Base-by-base conservation (phyloP, 2,113 vertebrate species). In the Cairina moschata region DNA sequence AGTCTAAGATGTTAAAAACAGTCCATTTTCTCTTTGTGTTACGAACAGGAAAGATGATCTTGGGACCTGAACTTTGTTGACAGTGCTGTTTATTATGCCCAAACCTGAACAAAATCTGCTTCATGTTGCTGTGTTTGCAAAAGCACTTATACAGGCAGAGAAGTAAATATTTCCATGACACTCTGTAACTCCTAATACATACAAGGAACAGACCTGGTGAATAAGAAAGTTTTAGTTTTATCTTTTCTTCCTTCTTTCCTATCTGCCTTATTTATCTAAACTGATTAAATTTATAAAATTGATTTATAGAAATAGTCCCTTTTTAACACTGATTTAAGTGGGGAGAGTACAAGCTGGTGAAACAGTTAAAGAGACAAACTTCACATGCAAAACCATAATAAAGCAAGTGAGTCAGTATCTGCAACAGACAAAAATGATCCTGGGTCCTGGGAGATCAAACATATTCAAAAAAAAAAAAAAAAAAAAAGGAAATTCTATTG, bases 1-100 rank as follows among this genome's bases (percentile, higher is more conserved):
- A 65, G 21, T 52, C 29, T 14, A 50, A 59, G 36, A 42, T 12
- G 10, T 32, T 71, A 77, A 67, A 87, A 85, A 21, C 9, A 55
- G 36, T 2, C 4, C 34, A 6, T n/a, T 91, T 96, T 78, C 48
- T 76, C 23, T 88, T 36, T 34, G 10, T 1, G 7, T 85, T 83
- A 77, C 22, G 23, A 75, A 54, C 38, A 38, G 9, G 5, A 85
- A 85, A 77, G 38, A 67, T 75, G 48, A 84, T 66, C 28, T 63
- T 29, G 25, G 54, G 54, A 87, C 16, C n/a, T 83, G 67, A 89
- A 88, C 25, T 91, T 92, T 77, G 79, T 91, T 95, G 81, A 66
- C 88, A 95, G 78, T 76, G 67, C 52, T 94, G 74, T 71, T 94
- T 84, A 79, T 84, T 88, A 69, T 55, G 62, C 54, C 44, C 32